A percentile compares a stretch with the other conserved stretches of the same genome.
phyloP scores from a whole-genome alignment of 2,797 vertebrate species.

The Okamejei kenojei region DNA sequence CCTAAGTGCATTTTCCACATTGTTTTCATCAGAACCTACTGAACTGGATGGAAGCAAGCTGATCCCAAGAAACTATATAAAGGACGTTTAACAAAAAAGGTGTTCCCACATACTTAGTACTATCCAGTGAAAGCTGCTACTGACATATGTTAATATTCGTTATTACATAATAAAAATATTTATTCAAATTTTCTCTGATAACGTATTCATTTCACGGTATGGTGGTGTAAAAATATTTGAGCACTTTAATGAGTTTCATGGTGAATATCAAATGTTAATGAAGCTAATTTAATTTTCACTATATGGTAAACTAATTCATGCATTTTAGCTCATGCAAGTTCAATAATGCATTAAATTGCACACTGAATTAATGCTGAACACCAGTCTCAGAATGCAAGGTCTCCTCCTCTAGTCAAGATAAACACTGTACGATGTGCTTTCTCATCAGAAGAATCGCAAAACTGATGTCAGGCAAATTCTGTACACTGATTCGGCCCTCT shows the following conservation, averaged over 20 bases:
- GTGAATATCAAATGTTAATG: slow-evolving; percentile 9
- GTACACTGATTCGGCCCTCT: too few relatives aligned
- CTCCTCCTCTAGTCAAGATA: too few relatives aligned
- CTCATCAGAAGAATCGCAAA: too few relatives aligned
- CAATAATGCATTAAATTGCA: not conserved
- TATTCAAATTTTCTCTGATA: not conserved
- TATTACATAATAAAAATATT: not conserved
- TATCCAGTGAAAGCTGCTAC: not conserved
- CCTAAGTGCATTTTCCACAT: too few relatives aligned
- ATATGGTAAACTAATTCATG: not conserved
- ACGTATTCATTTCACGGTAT: not conserved
- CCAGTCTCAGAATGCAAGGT: too few relatives aligned
- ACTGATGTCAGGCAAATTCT: too few relatives aligned
- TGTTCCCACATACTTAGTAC: not conserved
- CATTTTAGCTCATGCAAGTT: not conserved
- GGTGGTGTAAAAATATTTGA: not conserved
- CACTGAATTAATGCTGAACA: too few relatives aligned
- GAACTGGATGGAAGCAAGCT: too few relatives aligned
- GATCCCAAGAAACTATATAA: too few relatives aligned
- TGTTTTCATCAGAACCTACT: too few relatives aligned
- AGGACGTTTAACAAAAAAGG: not conserved
- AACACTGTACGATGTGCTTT: too few relatives aligned
- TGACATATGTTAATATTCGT: not conserved
- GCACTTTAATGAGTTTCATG: not conserved
- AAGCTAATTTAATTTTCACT: not conserved